Conservation (phyloP, 1,140 invertebrate genomes). For the Trissolcus basalis region DNA sequence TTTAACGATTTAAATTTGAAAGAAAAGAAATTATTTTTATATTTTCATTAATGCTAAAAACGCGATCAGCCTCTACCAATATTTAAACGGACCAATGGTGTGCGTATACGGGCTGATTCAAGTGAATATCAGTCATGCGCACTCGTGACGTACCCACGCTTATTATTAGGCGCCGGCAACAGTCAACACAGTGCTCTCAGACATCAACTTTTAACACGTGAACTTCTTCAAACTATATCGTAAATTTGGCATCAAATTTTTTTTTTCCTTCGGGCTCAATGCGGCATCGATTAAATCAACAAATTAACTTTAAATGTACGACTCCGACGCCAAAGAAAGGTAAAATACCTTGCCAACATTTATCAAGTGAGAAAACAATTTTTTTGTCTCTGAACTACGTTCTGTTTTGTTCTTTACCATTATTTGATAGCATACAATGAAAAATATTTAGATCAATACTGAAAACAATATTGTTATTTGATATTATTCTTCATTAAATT, state of each 20-base stretch:
- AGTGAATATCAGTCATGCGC: constrained; percentile 49
- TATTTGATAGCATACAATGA: neutral
- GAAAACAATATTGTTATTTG: no score
- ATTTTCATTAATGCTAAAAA: no score
- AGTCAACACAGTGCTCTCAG: constrained; percentile 36
- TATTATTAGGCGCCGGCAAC: constrained; percentile 54
- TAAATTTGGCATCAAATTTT: constrained; percentile 12
- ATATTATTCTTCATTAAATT: neutral
- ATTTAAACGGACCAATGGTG: constrained; percentile 31
- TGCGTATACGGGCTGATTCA: constrained; percentile 31
- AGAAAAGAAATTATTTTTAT: no score
- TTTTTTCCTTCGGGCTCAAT: constrained; percentile 1
- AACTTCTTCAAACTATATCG: constrained; percentile 11
- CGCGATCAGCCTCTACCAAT: no score
- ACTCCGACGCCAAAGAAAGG: constrained; percentile 42
- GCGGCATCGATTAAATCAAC: neutral
- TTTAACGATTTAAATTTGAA: no score
- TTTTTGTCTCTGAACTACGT: neutral
- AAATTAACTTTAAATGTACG: constrained; percentile 20
- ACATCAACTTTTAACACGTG: constrained; percentile 20
- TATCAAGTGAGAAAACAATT: constrained; percentile 2
- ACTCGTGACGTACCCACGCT: constrained; percentile 37
- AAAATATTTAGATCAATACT: no score
- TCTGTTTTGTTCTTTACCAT: neutral
- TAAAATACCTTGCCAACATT: constrained; percentile 19